A percentile compares a stretch with the other conserved stretches of the same genome.
These are phyloP conservation scores for Cantharis rustica DNA, from an alignment of 2,888 invertebrate genomes.

Conservation along the genomic window DNA sequence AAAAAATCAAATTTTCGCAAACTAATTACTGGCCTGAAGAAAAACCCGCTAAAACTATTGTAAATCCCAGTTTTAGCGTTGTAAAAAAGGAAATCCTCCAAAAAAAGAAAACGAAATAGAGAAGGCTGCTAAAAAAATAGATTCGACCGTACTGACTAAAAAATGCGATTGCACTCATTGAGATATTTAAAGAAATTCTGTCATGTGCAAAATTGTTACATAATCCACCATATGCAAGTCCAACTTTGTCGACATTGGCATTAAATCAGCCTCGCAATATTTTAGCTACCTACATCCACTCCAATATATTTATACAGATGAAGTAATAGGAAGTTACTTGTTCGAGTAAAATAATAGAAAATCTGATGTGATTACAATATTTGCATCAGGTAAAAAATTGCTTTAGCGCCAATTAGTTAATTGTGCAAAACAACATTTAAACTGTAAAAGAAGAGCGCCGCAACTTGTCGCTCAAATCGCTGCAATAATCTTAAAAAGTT, in stretches of 20 bases:
- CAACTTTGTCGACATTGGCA: conserved; percentile 24
- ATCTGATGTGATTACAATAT: neutral
- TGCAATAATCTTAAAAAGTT: no score
- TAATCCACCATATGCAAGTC: neutral
- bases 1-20: no score
- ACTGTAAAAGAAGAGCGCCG: no score
- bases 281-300: conserved; percentile 18
- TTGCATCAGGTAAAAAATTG: neutral
- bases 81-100: no score
- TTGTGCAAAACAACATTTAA: no score
- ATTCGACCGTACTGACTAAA: neutral
- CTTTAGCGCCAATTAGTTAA: no score
- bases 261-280: conserved; percentile 26
- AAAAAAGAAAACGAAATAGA: no score
- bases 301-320: neutral
- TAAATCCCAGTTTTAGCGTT: no score
- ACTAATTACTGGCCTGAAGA: no score
- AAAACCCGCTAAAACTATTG: no score
- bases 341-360: neutral
- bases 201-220: neutral
- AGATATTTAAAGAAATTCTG: neutral
- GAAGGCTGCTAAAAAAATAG: neutral
- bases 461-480: no score
- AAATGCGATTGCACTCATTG: neutral
- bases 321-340: neutral